Conservation (phyloP, 2,797 vertebrate species). For the Allobates femoralis region DNA sequence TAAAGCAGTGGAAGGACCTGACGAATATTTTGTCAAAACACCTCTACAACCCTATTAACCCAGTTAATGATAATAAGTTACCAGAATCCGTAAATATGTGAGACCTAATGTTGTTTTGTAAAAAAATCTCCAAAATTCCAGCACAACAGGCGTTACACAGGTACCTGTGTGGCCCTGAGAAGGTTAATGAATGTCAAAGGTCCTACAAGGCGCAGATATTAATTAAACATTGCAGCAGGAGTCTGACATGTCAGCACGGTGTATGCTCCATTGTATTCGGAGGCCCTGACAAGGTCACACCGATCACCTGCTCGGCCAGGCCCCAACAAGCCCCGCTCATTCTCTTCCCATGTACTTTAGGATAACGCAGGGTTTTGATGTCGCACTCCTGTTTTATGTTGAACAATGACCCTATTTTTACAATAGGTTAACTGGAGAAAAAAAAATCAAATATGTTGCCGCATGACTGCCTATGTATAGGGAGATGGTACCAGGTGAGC, state of each 20-base stretch:
- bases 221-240: slow-evolving; percentile 12
- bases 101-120: not conserved
- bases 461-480: slow-evolving; percentile 41
- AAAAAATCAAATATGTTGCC: not conserved
- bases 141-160: not conserved
- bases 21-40: no score
- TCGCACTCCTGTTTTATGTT: slow-evolving; percentile 14
- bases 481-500: slow-evolving; percentile 26
- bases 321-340: slow-evolving; percentile 1
- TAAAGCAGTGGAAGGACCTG: no score
- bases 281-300: slow-evolving; percentile 24
- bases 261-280: slow-evolving; percentile 16
- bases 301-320: slow-evolving; percentile 24
- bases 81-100: not conserved
- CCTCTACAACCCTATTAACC: no score
- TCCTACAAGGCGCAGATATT: not conserved
- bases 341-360: not conserved
- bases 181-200: slow-evolving; percentile 31
- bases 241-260: slow-evolving; percentile 32
- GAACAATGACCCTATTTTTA: not conserved
- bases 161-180: slow-evolving; percentile 11
- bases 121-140: not conserved
- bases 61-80: not conserved
- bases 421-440: not conserved
- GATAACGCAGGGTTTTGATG: not conserved